Base-by-base conservation (phyloP, 2,113 vertebrate genomes). In the Pipa parva region DNA sequence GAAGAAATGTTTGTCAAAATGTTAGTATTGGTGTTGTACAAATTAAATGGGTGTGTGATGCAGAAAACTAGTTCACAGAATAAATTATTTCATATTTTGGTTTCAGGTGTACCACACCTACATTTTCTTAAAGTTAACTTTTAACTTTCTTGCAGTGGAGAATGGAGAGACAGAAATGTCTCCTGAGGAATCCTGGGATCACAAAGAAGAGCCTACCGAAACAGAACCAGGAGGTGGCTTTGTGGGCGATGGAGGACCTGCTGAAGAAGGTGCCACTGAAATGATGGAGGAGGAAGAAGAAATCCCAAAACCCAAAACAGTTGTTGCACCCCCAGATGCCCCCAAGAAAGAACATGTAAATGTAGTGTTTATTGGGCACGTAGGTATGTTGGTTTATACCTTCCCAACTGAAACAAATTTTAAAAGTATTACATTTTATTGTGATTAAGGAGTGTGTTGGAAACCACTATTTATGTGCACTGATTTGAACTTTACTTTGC, bases 331-430 rank as follows among this genome's bases (percentile, higher is more conserved):
- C 0, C 92, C 95, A 17, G 91, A 96, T 10, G 97, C 95, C 54
- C 97, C 96, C 7, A 98, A 96, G 73, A 99, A 99, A 73, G 95
- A 98, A 58, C 97, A 99, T 0, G 97, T 99, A 63, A 99, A 99
- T 27, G 97, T 98, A 56, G 97, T 99, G 28, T 98, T 98, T 84
- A 99, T 99, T 37, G 97, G 97, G 42, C 97, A 99, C 0, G 97
- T 99, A 51, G 97, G 97, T 99, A 71, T 79, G 97, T 87, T 56
- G 8, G 1, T 2, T 21, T 25, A 15, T n/a, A n/a, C n/a, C n/a
- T n/a, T n/a, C n/a, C n/a, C n/a, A n/a, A n/a, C n/a, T n/a, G n/a
- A n/a, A n/a, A n/a, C n/a, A n/a, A n/a, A n/a, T n/a, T n/a, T n/a
- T n/a, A n/a, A n/a, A n/a, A n/a, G n/a, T n/a, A n/a, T n/a, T n/a